Evolutionary conservation across 2,113 vertebrate genomes (phyloP).

Genomic region (Eleginops maclovinus): DNA sequence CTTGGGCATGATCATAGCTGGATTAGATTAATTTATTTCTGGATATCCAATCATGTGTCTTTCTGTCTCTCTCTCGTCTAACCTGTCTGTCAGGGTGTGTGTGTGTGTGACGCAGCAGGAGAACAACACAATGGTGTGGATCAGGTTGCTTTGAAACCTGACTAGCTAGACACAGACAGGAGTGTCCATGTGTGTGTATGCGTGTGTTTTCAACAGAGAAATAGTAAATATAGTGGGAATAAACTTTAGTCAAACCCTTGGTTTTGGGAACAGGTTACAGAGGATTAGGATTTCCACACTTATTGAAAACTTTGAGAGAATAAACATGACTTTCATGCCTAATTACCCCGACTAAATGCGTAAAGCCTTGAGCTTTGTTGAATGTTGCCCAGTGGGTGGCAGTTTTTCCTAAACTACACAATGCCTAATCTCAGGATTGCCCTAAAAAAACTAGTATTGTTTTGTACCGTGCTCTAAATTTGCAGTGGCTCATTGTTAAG

Average conservation of each 20-base stretch:
- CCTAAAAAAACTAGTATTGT: too few relatives aligned
- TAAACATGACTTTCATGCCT: neutral
- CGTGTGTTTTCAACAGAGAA: slow-evolving; percentile 16
- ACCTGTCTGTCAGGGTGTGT: slow-evolving; percentile 64
- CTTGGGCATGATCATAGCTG: neutral
- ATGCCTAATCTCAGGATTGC: too few relatives aligned
- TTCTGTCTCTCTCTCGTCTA: slow-evolving; percentile 22
- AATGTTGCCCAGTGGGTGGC: neutral
- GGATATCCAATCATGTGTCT: slow-evolving; percentile 12
- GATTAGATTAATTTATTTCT: neutral
- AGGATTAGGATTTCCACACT: neutral
- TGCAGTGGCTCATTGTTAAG: too few relatives aligned
- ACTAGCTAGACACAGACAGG: slow-evolving; percentile 41
- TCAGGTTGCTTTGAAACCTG: slow-evolving; percentile 73
- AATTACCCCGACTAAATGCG: neutral
- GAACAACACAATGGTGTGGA: slow-evolving; percentile 53
- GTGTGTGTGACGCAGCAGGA: slow-evolving; percentile 6
- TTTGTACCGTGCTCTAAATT: too few relatives aligned
- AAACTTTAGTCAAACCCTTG: neutral
- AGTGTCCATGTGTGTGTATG: slow-evolving; percentile 17
- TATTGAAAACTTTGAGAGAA: neutral
- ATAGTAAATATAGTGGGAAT: slow-evolving; percentile 33
- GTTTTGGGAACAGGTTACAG: neutral
- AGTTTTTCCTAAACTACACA: too few relatives aligned
- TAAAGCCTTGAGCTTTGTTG: neutral